Conservation (phyloP, 2,113 vertebrate species). For the Hassar affinis region DNA sequence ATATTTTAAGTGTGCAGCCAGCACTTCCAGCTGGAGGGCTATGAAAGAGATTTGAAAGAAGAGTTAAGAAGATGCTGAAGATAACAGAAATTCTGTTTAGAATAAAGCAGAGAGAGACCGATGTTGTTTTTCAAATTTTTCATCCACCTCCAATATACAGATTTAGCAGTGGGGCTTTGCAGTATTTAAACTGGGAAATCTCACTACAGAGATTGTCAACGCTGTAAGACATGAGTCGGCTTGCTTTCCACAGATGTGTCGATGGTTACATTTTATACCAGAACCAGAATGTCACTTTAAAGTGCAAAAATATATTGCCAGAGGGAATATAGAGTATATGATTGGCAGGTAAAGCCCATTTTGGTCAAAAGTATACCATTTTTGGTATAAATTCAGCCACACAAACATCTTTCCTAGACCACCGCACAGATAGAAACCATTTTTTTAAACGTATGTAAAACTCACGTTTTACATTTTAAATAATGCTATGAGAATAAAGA, state of each 20-base stretch:
- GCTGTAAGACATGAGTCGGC: neutral
- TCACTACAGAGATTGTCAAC: neutral
- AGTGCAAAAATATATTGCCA: neutral
- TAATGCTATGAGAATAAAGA: neutral
- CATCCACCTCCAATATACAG: neutral
- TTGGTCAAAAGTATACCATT: neutral
- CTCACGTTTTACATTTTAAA: neutral
- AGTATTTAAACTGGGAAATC: neutral
- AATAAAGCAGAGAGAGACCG: no score
- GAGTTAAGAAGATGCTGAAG: neutral
- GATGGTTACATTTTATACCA: neutral
- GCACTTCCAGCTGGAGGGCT: neutral
- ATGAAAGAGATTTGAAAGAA: neutral
- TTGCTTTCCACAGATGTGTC: neutral
- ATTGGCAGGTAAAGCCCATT: neutral
- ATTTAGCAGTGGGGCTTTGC: neutral
- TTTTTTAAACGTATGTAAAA: no score
- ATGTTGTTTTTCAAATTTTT: neutral
- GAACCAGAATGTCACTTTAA: neutral
- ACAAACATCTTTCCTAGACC: neutral
- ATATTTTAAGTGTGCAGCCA: neutral
- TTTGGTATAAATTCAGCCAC: neutral
- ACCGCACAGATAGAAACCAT: neutral
- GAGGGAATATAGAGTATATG: neutral
- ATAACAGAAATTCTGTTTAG: no score